A percentile compares a stretch with the other conserved stretches of the same genome.
These are phyloP conservation scores for Margarornis squamiger DNA, from an alignment of 2,797 vertebrate genomes.

Conservation along the genomic window DNA sequence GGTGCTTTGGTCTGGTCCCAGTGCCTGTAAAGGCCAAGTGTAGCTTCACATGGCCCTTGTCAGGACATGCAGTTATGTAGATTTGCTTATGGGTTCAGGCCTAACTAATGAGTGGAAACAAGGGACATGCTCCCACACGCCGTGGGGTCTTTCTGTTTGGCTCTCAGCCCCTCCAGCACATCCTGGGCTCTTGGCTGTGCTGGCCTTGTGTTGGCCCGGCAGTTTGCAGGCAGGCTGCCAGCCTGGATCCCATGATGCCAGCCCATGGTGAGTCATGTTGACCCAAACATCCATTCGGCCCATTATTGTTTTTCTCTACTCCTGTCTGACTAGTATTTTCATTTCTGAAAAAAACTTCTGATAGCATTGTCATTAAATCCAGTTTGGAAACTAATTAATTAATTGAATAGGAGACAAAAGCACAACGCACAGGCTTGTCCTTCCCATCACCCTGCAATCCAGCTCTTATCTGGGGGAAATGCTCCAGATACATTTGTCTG, in stretches of 20 bases:
- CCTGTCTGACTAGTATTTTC: neutral
- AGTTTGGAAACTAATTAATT: neutral
- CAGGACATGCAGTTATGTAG: rapidly evolving
- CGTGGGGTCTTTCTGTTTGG: neutral
- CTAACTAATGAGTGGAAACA: neutral
- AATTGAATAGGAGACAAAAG: neutral
- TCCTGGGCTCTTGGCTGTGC: neutral
- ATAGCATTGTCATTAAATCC: neutral
- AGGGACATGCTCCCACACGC: rapidly evolving
- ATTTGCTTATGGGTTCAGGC: neutral
- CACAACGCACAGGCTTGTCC: neutral
- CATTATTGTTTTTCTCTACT: neutral
- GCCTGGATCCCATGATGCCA: neutral
- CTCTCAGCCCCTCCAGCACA: neutral
- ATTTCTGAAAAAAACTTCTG: neutral
- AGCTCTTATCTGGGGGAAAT: neutral
- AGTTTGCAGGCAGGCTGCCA: neutral
- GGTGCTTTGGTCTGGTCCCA: neutral
- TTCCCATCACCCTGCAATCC: neutral
- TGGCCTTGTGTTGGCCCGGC: neutral
- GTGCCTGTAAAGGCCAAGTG: neutral
- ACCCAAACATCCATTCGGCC: neutral
- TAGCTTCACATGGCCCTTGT: neutral
- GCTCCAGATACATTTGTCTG: neutral
- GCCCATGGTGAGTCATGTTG: neutral